Conservation (phyloP, 2,797 vertebrate species). For the Sciaenops ocellatus region DNA sequence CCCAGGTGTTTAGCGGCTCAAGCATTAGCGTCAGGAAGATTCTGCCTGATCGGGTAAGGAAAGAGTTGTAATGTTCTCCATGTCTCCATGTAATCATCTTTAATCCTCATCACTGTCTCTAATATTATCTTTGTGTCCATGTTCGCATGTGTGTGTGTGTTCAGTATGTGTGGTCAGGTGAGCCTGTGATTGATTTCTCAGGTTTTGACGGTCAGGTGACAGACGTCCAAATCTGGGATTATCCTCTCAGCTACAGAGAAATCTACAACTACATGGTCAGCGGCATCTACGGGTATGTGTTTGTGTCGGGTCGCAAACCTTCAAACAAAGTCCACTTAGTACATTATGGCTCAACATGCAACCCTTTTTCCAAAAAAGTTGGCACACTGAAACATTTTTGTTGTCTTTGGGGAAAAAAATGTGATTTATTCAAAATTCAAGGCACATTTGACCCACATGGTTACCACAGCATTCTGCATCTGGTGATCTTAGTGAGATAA, state of each 20-base stretch:
- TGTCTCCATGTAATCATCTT: too few species aligned
- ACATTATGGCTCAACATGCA: too few species aligned
- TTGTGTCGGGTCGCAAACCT: neutral
- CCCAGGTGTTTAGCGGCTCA: constrained; percentile 59
- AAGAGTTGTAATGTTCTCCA: neutral
- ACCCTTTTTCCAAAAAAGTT: too few species aligned
- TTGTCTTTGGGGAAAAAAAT: too few species aligned
- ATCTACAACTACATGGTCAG: constrained; percentile 60
- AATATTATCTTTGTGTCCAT: constrained; percentile 23
- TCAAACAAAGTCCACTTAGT: too few species aligned
- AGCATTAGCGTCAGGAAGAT: constrained; percentile 69
- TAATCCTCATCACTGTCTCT: constrained; percentile 1
- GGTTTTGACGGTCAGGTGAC: constrained; percentile 71
- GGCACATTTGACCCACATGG: too few species aligned
- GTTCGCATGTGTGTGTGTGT: constrained; percentile 52
- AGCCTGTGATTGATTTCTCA: constrained; percentile 53
- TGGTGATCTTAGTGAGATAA: too few species aligned
- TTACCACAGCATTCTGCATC: too few species aligned
- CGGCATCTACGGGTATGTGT: constrained; percentile 37
- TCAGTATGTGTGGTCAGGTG: constrained; percentile 56
- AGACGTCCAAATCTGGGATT: constrained; percentile 77
- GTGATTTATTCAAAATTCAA: too few species aligned
- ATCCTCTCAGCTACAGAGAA: constrained; percentile 53
- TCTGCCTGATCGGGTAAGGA: constrained; percentile 25
- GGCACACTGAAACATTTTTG: too few species aligned